Evolutionary conservation across 2,888 invertebrate species (phyloP).

Genomic region (Monochamus alternatus): DNA sequence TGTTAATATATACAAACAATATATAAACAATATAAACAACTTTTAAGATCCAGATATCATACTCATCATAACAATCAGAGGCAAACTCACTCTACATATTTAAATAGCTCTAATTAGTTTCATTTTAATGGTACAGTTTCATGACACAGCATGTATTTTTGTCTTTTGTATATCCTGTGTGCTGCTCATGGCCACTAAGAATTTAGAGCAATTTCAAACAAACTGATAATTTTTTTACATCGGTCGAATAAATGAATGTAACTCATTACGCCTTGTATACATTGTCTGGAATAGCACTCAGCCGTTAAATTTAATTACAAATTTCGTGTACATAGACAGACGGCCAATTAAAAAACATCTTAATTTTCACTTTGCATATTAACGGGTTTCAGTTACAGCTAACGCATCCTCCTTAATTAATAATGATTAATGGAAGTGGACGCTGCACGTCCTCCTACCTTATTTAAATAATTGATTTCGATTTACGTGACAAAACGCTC

Average conservation of each 20-base stretch:
- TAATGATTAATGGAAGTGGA: conserved; percentile 18
- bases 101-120: too few species aligned
- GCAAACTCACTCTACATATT: too few species aligned
- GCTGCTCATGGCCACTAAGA: too few species aligned
- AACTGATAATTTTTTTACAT: not conserved
- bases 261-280: not conserved
- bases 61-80: too few species aligned
- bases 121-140: too few species aligned
- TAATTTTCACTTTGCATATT: conserved; percentile 19
- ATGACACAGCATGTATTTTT: too few species aligned
- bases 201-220: too few species aligned
- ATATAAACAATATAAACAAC: too few species aligned
- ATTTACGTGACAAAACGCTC: conserved; percentile 1
- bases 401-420: conserved; percentile 18
- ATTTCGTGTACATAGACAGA: conserved; percentile 7
- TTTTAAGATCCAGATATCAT: too few species aligned
- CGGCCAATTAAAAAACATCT: conserved; percentile 13
- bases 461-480: conserved; percentile 27
- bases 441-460: conserved; percentile 12
- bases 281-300: not conserved
- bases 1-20: too few species aligned
- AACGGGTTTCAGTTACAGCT: conserved; percentile 6
- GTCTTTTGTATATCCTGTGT: too few species aligned
- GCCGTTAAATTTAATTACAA: not conserved
- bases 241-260: not conserved